These are phyloP conservation scores for Ploceus nigricollis DNA, from an alignment of 2,113 vertebrate species.

Conservation along the genomic window DNA sequence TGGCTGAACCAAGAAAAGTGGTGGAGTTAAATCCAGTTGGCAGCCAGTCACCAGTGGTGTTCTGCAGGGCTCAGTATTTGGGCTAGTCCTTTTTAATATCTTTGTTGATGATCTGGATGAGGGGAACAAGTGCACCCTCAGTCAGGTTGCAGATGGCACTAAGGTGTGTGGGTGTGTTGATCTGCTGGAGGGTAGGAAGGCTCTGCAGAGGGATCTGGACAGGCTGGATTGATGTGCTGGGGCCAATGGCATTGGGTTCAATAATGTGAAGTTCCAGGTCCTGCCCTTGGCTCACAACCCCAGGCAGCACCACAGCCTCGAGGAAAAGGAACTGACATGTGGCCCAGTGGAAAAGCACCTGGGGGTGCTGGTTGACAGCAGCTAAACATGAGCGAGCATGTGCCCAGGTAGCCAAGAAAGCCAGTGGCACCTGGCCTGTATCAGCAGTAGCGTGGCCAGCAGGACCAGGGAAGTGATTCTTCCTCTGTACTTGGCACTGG, in stretches of 20 bases:
- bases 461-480: neutral
- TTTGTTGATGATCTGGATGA: neutral
- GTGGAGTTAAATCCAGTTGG: neutral
- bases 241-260: neutral
- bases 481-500: neutral
- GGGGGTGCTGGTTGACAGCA: neutral
- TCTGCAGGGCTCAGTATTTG: neutral
- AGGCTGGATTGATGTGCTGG: fast-evolving
- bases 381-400: neutral
- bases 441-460: neutral
- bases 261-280: neutral
- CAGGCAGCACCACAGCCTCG: neutral
- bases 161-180: neutral
- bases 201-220: neutral
- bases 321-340: neutral
- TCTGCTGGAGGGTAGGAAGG: neutral
- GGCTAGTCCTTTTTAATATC: no score
- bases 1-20: neutral
- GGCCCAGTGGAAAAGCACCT: neutral
- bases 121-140: neutral
- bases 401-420: neutral
- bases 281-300: neutral
- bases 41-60: neutral
- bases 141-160: neutral
- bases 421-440: neutral